These are phyloP conservation scores for Coregonus sp. DNA, from an alignment of 2,797 vertebrate genomes.

Conservation along the genomic window DNA sequence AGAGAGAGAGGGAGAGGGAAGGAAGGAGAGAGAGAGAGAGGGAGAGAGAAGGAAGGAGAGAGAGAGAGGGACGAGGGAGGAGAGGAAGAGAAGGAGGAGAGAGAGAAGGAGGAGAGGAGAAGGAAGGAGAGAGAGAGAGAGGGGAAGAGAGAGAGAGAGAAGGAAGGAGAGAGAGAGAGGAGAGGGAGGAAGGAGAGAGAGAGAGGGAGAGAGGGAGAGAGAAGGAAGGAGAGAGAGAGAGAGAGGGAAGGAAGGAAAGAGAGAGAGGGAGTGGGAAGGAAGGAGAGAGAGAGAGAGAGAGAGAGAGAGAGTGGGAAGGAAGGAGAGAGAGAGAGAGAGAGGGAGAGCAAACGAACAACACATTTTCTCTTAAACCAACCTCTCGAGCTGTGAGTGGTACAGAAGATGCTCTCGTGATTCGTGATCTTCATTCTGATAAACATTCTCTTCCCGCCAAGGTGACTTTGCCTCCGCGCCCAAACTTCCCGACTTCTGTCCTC, in stretches of 20 bases:
- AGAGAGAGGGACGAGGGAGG: no score
- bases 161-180: conserved; percentile 12
- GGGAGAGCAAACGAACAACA: conserved; percentile 13
- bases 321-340: conserved; percentile 4
- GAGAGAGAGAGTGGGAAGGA: neutral
- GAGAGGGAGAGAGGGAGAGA: no score
- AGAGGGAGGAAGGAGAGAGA: no score
- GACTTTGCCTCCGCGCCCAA: conserved; percentile 36
- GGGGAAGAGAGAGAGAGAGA: no score
- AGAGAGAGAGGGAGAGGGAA: no score
- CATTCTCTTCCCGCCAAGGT: conserved; percentile 21
- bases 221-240: no score
- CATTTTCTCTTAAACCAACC: conserved; percentile 60
- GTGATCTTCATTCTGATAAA: conserved; percentile 24
- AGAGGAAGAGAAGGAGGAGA: no score
- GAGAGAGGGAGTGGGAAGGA: fast-evolving
- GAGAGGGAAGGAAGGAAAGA: no score
- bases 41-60: no score
- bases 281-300: neutral
- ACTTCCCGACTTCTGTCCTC: conserved; percentile 57
- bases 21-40: no score
- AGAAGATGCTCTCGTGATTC: conserved; percentile 43
- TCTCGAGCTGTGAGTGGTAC: conserved; percentile 46
- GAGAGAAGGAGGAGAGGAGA: no score
- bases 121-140: no score